Conservation (phyloP, 2,888 invertebrate genomes). For the Odontomyia ornata region DNA sequence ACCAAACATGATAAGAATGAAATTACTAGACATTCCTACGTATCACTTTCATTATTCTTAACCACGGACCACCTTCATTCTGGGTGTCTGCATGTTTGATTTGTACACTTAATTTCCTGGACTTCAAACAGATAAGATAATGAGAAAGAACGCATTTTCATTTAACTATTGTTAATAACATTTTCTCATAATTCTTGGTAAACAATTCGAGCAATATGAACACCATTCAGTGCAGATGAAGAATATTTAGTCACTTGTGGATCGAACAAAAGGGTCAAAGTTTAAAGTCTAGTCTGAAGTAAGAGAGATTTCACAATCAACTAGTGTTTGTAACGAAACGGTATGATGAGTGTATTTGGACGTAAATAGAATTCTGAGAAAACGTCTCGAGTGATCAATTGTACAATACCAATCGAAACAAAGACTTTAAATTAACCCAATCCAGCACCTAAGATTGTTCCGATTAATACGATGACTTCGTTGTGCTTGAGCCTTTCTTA, state of each 20-base stretch:
- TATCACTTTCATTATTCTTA: too few relatives aligned
- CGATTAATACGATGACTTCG: too few relatives aligned
- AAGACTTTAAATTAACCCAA: not conserved
- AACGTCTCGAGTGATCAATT: not conserved
- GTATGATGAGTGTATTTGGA: not conserved
- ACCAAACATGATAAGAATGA: too few relatives aligned
- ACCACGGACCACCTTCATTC: too few relatives aligned
- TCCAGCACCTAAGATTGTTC: conserved; percentile 23
- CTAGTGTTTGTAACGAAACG: not conserved
- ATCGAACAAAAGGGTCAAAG: conserved; percentile 2
- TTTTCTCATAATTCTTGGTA: not conserved
- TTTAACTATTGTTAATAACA: too few relatives aligned
- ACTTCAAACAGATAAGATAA: not conserved
- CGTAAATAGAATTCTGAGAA: not conserved
- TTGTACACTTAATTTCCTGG: not conserved
- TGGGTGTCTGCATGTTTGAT: too few relatives aligned
- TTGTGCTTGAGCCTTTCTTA: too few relatives aligned
- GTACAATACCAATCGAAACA: not conserved
- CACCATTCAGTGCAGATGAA: not conserved
- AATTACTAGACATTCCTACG: too few relatives aligned
- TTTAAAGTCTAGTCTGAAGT: conserved; percentile 1
- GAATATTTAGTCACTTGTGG: not conserved
- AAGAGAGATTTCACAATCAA: not conserved
- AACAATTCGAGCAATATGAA: not conserved
- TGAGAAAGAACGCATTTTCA: not conserved